Conservation (phyloP, 2,113 vertebrate genomes). For the Toxotes chatareus region DNA sequence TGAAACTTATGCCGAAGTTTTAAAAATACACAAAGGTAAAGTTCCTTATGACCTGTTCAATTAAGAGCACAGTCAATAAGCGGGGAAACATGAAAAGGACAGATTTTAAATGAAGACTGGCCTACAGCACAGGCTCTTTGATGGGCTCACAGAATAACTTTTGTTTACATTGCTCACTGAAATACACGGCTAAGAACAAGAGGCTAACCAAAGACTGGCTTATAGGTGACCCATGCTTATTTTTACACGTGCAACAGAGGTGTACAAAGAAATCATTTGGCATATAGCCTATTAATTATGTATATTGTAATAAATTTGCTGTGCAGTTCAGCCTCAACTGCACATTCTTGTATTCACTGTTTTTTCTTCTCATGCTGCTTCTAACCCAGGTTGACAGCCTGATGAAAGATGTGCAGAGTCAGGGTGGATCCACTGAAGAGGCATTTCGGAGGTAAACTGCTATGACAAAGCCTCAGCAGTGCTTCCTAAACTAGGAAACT, state of each 20-base stretch:
- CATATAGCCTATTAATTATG: neutral
- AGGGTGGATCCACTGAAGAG: constrained; percentile 53
- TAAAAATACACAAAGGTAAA: neutral
- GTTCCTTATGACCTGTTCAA: neutral
- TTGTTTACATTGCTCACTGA: neutral
- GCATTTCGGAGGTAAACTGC: constrained; percentile 64
- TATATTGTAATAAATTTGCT: neutral
- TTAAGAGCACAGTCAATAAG: neutral
- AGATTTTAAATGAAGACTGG: neutral
- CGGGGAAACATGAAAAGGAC: neutral
- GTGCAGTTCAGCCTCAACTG: neutral
- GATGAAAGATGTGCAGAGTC: constrained; percentile 57
- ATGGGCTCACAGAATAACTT: neutral
- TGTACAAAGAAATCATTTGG: neutral
- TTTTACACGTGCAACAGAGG: neutral
- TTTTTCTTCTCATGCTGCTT: neutral
- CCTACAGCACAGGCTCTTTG: too few species aligned
- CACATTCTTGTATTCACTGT: neutral
- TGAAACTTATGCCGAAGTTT: neutral
- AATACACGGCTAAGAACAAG: neutral
- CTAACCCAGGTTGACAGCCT: constrained; percentile 68
- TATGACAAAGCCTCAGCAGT: neutral
- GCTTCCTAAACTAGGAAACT: neutral
- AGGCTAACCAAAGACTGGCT: neutral
- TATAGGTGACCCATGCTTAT: neutral